These are phyloP conservation scores for Brenthis ino DNA, from an alignment of 2,888 invertebrate species.

Conservation along the genomic window DNA sequence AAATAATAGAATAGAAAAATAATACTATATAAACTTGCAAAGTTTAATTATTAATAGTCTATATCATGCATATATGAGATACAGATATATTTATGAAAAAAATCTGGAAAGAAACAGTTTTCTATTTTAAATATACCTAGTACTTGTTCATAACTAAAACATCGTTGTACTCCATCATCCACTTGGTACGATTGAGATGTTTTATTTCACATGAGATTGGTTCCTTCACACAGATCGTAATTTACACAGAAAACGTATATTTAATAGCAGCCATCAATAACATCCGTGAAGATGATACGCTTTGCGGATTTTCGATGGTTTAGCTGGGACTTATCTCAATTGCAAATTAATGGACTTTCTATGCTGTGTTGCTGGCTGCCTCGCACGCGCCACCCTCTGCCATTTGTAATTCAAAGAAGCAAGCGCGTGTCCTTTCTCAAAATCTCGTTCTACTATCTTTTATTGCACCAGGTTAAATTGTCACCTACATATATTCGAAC, in stretches of 20 bases:
- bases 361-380: constrained; percentile 56
- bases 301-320: constrained; percentile 68
- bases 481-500: constrained; percentile 38
- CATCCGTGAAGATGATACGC: constrained; percentile 73
- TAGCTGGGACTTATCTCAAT: constrained; percentile 73
- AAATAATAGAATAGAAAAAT: too few species aligned
- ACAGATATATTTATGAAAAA: too few species aligned
- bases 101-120: neutral
- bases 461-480: constrained; percentile 6
- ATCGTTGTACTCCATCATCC: constrained; percentile 65
- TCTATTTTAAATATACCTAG: constrained; percentile 9
- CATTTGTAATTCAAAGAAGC: constrained; percentile 73
- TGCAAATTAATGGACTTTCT: constrained; percentile 78
- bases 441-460: constrained; percentile 26
- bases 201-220: constrained; percentile 69
- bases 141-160: constrained; percentile 48
- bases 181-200: constrained; percentile 74
- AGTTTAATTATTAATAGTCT: too few species aligned
- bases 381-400: constrained; percentile 52
- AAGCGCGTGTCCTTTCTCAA: constrained; percentile 51
- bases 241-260: constrained; percentile 70
- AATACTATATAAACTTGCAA: too few species aligned
- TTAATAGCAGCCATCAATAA: constrained; percentile 82
- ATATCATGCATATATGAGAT: too few species aligned
- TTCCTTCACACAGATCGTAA: constrained; percentile 56